Percentiles rank a stretch among this genome's conserved stretches.
These are phyloP conservation scores for Carollia perspicillata DNA, from an alignment of 2,113 vertebrate species.

Conservation along the genomic window DNA sequence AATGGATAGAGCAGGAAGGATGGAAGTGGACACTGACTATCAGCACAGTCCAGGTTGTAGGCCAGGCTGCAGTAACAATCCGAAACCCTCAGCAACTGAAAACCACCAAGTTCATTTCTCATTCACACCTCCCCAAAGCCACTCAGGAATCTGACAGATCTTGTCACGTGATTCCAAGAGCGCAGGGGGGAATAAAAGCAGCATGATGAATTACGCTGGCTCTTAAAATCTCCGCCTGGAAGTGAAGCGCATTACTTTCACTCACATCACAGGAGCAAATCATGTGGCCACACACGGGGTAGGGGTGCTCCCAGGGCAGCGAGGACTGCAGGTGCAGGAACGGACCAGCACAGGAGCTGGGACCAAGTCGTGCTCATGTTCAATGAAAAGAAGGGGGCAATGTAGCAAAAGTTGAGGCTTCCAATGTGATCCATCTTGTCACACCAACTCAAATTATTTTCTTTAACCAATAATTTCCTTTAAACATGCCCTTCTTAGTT, in stretches of 20 bases:
- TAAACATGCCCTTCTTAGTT: background rate
- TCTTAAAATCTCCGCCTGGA: background rate
- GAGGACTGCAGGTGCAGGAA: background rate
- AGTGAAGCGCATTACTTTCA: background rate
- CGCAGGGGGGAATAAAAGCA: background rate
- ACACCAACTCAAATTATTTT: background rate
- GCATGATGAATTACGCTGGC: fast-evolving
- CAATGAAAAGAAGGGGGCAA: background rate
- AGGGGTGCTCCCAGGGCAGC: fast-evolving
- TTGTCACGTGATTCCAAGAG: background rate
- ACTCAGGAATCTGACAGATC: background rate
- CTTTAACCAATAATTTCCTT: background rate
- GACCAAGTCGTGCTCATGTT: background rate
- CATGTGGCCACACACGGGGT: background rate
- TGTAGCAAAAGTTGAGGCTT: background rate
- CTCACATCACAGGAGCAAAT: background rate
- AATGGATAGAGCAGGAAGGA: background rate
- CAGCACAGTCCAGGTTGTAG: too few species aligned
- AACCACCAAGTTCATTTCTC: background rate
- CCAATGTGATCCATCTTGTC: background rate
- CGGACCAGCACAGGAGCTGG: background rate
- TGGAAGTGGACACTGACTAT: background rate
- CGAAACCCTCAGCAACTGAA: background rate
- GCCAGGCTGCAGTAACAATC: background rate
- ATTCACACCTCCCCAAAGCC: background rate